Percentiles rank a stretch among this genome's conserved stretches.
These are phyloP conservation scores for Hystrix brachyura DNA, from an alignment of 2,113 vertebrate genomes.

Conservation along the genomic window DNA sequence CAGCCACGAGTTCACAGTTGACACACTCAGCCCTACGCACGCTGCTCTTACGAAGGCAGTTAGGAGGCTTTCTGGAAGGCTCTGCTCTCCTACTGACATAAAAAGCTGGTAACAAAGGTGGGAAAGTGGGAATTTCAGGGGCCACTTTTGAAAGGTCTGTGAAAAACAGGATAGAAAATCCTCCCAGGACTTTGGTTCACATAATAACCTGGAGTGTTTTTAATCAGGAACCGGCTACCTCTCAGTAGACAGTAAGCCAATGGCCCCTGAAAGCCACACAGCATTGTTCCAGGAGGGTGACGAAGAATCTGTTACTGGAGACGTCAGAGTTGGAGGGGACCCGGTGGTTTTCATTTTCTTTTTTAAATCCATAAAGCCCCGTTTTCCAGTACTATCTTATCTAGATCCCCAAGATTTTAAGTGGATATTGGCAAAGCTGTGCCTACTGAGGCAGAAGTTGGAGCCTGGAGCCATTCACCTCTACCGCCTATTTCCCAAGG, in stretches of 20 bases:
- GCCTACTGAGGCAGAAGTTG: neutral
- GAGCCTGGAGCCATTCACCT: neutral
- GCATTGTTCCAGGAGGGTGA: neutral
- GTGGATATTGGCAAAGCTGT: neutral
- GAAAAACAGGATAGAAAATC: neutral
- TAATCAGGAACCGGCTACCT: neutral
- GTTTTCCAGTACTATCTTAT: neutral
- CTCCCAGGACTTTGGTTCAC: neutral
- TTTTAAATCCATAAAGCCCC: neutral
- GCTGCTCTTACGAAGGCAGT: neutral
- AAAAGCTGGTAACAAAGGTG: neutral
- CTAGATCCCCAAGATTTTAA: neutral
- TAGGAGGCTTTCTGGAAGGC: neutral
- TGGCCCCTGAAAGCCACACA: neutral
- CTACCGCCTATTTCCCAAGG: neutral
- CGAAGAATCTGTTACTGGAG: neutral
- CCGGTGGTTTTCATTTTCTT: neutral
- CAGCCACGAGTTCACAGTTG: no score
- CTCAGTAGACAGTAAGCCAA: neutral
- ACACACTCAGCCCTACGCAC: rapidly evolving
- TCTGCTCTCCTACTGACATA: neutral
- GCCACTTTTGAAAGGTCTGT: neutral
- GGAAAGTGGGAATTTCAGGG: neutral
- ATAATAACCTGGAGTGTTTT: neutral
- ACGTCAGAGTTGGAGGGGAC: neutral